A percentile compares a stretch with the other conserved stretches of the same genome.
phyloP scores from a whole-genome alignment of 1,140 invertebrate species.

The Scaptomyza graminum region DNA sequence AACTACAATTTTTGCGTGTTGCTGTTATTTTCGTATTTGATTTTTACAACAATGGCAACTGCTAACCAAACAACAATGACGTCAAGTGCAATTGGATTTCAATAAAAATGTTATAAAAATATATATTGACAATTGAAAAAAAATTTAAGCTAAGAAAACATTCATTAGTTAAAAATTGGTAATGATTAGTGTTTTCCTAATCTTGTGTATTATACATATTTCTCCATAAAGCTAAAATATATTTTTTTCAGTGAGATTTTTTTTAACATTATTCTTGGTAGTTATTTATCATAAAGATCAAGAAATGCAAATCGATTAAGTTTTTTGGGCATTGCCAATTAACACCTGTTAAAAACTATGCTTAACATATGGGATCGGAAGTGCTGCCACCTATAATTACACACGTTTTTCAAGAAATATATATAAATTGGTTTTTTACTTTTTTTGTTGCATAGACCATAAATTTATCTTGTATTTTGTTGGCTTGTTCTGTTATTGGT shows the following conservation, averaged over 20 bases:
- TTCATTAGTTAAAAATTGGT: too few species aligned
- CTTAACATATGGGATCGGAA: background rate
- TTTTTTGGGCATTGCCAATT: background rate
- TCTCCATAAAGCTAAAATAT: too few species aligned
- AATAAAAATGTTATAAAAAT: background rate
- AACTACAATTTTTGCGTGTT: slow-evolving; percentile 34
- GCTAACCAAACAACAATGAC: slow-evolving; percentile 15
- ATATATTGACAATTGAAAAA: too few species aligned
- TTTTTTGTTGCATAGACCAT: background rate
- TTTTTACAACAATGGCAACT: background rate
- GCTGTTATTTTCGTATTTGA: slow-evolving; percentile 8
- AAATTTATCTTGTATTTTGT: slow-evolving; percentile 17
- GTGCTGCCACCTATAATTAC: background rate
- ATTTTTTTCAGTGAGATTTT: too few species aligned
- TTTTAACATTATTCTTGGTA: background rate
- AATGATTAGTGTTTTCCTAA: too few species aligned
- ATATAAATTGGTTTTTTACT: background rate
- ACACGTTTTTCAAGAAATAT: background rate
- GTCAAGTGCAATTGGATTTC: slow-evolving; percentile 17
- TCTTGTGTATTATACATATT: too few species aligned
- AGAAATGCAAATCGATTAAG: background rate
- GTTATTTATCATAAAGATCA: background rate
- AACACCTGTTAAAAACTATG: background rate
- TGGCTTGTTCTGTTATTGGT: slow-evolving; percentile 14
- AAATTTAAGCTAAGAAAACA: too few species aligned